Base-by-base conservation (phyloP, 2,888 invertebrate genomes). In the Pteria penguin region DNA sequence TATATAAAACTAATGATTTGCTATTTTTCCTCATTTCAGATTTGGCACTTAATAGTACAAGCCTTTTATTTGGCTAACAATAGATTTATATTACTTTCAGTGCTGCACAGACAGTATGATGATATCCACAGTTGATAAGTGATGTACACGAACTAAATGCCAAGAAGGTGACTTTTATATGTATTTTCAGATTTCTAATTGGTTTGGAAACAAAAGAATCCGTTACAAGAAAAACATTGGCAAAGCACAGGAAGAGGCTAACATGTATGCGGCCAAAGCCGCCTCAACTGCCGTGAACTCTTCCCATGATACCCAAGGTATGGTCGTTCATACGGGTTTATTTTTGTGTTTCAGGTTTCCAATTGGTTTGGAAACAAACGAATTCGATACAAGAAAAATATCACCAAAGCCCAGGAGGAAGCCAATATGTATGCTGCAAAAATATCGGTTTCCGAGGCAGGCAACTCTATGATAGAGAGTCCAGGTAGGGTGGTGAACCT, bases 291-390 rank as follows among this genome's bases (percentile, higher is more conserved):
- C 88, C 27, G 85, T 86, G 29, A 86, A 86, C 67, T 45, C 60
- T 32, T 61, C 66, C 36, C 76, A 73, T 60, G 78, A 78, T 61
- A 75, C 73, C 2, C 79, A 69, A 73, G 81, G 81, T 81, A 65
- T 57, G 45, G 18, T 45, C n/a, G 45, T 45, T 45, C 45, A 45
- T 45, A 45, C 18, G 45, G 45, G 45, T 45, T 55, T 22, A 29
- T 45, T 70, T 33, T 65, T 26, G 63, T 72, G 54, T 79, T 84
- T 33, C 86, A 97, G 96, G 98, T 98, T 82, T 98, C 98, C 87
- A 99, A 99, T 95, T 99, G 99, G 99, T 99, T 99, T 93, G 99
- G 99, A 87, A 99, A 99, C 94, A 99, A 99, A 93, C 95, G 99
- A 91, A 99, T 99, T 94, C 96, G 99, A 90, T 99, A 99, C 94